A percentile compares a stretch with the other conserved stretches of the same genome.
phyloP scores from a whole-genome alignment of 2,888 invertebrate genomes.

The Lapara coniferarum region DNA sequence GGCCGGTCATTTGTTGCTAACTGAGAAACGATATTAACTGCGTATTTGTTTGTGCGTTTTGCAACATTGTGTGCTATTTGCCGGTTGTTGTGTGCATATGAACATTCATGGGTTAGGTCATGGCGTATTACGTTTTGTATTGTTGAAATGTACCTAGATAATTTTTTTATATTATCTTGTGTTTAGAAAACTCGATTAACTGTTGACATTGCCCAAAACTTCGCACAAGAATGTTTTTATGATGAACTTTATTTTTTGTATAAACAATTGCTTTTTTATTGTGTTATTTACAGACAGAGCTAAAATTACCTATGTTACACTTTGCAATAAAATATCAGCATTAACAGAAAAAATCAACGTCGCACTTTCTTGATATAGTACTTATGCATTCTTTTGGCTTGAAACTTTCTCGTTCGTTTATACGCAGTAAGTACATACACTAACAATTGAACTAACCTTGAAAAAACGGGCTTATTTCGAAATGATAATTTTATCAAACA shows the following conservation, averaged over 20 bases:
- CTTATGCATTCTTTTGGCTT: neutral
- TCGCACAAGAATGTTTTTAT: neutral
- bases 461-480: neutral
- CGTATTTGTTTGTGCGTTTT: constrained; percentile 60
- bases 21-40: constrained; percentile 64
- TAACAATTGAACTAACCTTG: neutral
- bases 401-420: constrained; percentile 8
- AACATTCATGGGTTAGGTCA: constrained; percentile 40
- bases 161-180: neutral
- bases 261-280: too few species aligned
- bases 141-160: neutral
- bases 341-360: too few species aligned
- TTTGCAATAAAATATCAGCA: neutral
- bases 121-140: constrained; percentile 29
- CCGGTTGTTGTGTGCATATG: constrained; percentile 22
- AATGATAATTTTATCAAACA: neutral
- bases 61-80: constrained; percentile 44
- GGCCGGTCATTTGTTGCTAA: constrained; percentile 76
- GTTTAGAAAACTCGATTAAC: neutral
- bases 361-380: neutral
- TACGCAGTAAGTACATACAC: neutral
- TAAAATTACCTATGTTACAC: neutral
- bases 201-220: neutral
- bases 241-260: neutral
- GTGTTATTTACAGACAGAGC: neutral